Percentiles rank a stretch among this genome's conserved stretches.
phyloP scores from a whole-genome alignment of 2,797 vertebrate genomes.

The Notoglanidium macrostoma region DNA sequence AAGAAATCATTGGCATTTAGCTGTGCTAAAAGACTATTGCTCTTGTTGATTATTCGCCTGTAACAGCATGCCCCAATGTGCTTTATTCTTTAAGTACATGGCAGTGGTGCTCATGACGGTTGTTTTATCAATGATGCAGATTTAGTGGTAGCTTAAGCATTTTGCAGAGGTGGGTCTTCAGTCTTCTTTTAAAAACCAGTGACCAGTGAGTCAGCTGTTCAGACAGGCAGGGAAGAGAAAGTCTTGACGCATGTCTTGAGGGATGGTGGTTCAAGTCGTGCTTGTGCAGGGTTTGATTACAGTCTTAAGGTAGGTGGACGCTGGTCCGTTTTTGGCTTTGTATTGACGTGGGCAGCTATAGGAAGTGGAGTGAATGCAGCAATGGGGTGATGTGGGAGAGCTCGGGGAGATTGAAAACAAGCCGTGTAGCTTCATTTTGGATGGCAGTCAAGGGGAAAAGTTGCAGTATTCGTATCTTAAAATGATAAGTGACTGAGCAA shows the following conservation, averaged over 20 bases:
- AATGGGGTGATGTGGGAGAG: not conserved
- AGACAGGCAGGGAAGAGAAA: constrained; percentile 1
- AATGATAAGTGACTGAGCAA: not conserved
- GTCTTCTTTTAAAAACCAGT: constrained; percentile 4
- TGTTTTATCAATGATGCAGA: constrained; percentile 15
- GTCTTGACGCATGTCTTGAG: constrained; percentile 19
- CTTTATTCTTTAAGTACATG: not conserved
- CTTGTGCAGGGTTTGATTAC: constrained; percentile 6
- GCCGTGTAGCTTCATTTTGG: too few species aligned
- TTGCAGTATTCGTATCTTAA: not conserved
- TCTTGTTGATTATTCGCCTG: not conserved
- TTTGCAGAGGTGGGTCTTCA: constrained; percentile 10
- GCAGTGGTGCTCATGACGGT: not conserved
- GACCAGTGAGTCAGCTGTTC: constrained; percentile 7
- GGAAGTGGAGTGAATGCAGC: constrained; percentile 4
- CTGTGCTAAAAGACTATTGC: not conserved
- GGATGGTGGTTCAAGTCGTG: constrained; percentile 19
- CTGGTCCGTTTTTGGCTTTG: constrained; percentile 10
- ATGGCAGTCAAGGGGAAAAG: not conserved
- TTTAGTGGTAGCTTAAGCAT: constrained; percentile 9
- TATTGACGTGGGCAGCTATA: not conserved
- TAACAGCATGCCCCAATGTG: not conserved
- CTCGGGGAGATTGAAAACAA: not conserved
- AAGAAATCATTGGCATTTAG: not conserved
- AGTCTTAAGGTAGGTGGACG: constrained; percentile 10